These are phyloP conservation scores for Diabrotica balteata DNA, from an alignment of 2,888 invertebrate genomes.

Conservation along the genomic window DNA sequence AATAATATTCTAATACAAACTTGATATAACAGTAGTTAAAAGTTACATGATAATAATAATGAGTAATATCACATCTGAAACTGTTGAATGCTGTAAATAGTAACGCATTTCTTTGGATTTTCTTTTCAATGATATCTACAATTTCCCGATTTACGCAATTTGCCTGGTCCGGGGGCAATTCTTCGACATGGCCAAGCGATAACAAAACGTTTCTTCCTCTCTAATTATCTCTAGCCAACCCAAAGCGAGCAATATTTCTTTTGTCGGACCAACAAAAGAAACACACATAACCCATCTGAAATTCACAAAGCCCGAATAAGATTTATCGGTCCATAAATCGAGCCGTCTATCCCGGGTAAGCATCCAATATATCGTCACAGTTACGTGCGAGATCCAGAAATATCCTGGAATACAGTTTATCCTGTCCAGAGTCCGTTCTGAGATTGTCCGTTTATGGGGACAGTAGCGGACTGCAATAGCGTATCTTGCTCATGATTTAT, in stretches of 20 bases:
- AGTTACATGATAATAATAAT: too few relatives aligned
- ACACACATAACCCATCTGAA: slow-evolving; percentile 40
- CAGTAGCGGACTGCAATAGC: slow-evolving; percentile 3
- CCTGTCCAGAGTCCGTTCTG: slow-evolving; percentile 47
- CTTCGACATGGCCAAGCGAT: slow-evolving; percentile 23
- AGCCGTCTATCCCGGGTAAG: slow-evolving; percentile 50
- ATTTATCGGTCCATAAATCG: slow-evolving; percentile 51
- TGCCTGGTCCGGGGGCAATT: slow-evolving; percentile 14
- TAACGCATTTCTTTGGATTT: too few relatives aligned
- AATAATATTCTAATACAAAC: too few relatives aligned
- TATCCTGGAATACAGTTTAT: slow-evolving; percentile 45
- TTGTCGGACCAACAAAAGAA: slow-evolving; percentile 39
- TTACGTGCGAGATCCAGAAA: slow-evolving; percentile 45
- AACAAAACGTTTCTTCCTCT: slow-evolving; percentile 27
- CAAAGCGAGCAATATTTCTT: slow-evolving; percentile 34
- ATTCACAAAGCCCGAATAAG: slow-evolving; percentile 42
- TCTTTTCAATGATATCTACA: too few relatives aligned
- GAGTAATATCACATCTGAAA: too few relatives aligned
- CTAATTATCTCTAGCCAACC: slow-evolving; percentile 37
- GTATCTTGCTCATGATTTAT: too few relatives aligned
- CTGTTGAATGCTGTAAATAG: too few relatives aligned
- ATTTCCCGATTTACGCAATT: slow-evolving; percentile 1
- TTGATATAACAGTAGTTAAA: too few relatives aligned
- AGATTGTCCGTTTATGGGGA: slow-evolving; percentile 50
- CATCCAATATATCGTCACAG: slow-evolving; percentile 57